Percentiles rank a stretch among this genome's conserved stretches.
Evolutionary conservation across 2,113 vertebrate genomes (phyloP).

Genomic region (Notiomystis cincta): DNA sequence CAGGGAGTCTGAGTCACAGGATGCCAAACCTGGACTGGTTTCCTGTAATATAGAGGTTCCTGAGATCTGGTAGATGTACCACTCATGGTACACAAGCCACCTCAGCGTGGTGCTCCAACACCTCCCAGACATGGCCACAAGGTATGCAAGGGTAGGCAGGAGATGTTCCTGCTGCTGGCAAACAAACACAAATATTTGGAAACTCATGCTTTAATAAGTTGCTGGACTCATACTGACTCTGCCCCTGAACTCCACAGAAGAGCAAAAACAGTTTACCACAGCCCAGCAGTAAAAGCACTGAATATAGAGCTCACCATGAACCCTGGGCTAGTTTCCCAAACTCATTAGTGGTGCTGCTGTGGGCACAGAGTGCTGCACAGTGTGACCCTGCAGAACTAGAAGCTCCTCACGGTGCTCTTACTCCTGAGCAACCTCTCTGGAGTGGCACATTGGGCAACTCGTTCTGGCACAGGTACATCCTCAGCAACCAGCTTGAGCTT

Average conservation of each 20-base stretch:
- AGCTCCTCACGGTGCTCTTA: fast-evolving
- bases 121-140: background rate
- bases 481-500: background rate
- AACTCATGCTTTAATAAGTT: background rate
- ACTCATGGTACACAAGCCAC: background rate
- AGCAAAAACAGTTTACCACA: background rate
- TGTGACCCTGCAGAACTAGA: background rate
- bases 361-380: background rate
- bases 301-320: background rate
- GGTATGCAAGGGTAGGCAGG: fast-evolving
- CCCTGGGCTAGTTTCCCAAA: background rate
- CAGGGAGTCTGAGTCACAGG: constrained; percentile 27
- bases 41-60: background rate
- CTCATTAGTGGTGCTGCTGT: background rate
- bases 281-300: background rate
- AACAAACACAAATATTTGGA: background rate
- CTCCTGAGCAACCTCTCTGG: background rate
- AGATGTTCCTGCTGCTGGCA: background rate
- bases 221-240: background rate
- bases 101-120: background rate
- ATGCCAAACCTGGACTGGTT: constrained; percentile 37
- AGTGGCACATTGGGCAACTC: fast-evolving
- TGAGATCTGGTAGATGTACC: fast-evolving
- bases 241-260: background rate
- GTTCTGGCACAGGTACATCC: background rate